Evolutionary conservation across 1,140 invertebrate species (phyloP), one percentile per base, ranked within the genome.

Genomic region (Pinna nobilis): DNA sequence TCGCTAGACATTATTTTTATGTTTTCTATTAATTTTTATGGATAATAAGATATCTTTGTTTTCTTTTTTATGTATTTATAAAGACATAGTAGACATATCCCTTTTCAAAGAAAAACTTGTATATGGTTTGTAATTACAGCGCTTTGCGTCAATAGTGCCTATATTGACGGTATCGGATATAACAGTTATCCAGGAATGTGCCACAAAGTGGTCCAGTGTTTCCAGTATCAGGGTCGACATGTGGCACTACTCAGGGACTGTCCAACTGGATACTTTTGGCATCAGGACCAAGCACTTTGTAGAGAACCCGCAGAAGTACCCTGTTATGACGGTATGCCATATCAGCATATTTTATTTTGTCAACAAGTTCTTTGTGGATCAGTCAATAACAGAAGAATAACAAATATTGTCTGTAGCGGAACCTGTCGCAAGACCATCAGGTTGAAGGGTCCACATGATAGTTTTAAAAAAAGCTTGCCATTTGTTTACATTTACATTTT

Each of bases 191-290:
- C 69, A 11, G 69, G 69, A 4, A n/a, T 11, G 3, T 71, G 69
- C 35, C n/a, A 71, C 20, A 71, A 64, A 55, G 18, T 64, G n/a
- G 60, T 71, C 15, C 69, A 71, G 30, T 71, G 69, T 23, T 64
- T 23, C 28, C 9, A 1, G 11, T 41, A 55, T 30, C 7, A 39
- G n/a, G 47, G 37, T 3, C n/a, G 5, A 11, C 15, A 11, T 32
- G 9, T 30, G 30, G 69, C 69, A n/a, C 35, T 64, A 7, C 49
- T 44, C 0, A 47, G 69, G 18, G 69, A 71, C 32, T 71, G 69
- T 44, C 49, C 60, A 1, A 20, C 15, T 23, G 69, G 69, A 4
- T 71, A 63, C 28, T 71, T 71, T 37, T 71, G 69, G 69, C 69
- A 71, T 35, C 69, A 71, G 33, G 59, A 55, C 13, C 59, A 71